Percentiles rank a stretch among this genome's conserved stretches.
phyloP scores from a whole-genome alignment of 2,888 invertebrate species.

The Archips crataeganus region DNA sequence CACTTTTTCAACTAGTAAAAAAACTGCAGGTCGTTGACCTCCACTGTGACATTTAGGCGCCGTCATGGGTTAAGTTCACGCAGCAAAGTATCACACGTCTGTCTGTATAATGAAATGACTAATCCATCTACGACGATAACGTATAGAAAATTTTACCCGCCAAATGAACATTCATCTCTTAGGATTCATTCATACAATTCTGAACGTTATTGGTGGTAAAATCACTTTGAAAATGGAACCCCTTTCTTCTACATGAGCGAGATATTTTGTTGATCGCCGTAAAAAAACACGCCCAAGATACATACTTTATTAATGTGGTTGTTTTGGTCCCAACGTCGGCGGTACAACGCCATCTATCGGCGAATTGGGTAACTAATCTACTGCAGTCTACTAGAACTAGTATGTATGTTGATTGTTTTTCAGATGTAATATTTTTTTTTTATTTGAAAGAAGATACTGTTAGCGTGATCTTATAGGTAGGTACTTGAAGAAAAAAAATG shows the following conservation, averaged over 20 bases:
- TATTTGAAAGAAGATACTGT: too few relatives aligned
- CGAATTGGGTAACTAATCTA: too few relatives aligned
- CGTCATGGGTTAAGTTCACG: slow-evolving; percentile 15
- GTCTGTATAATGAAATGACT: not conserved
- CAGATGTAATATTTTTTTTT: too few relatives aligned
- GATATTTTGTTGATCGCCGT: too few relatives aligned
- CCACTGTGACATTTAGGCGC: slow-evolving; percentile 11
- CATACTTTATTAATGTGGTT: too few relatives aligned
- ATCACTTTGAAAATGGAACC: not conserved
- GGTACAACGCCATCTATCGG: too few relatives aligned
- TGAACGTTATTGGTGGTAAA: not conserved
- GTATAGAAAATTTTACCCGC: not conserved
- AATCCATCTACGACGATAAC: slow-evolving; percentile 6
- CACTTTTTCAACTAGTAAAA: not conserved
- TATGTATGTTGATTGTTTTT: too few relatives aligned
- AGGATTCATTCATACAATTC: not conserved
- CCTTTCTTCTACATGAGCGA: not conserved
- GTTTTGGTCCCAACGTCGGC: too few relatives aligned
- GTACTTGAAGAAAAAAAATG: too few relatives aligned
- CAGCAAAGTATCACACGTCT: slow-evolving; percentile 3
- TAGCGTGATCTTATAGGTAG: too few relatives aligned
- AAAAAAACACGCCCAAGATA: too few relatives aligned
- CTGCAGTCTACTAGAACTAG: too few relatives aligned
- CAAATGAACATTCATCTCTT: not conserved
- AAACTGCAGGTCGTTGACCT: not conserved